Evolutionary conservation across 2,113 vertebrate species (phyloP), one percentile per base, ranked within the genome.

Genomic region (Petaurus breviceps): DNA sequence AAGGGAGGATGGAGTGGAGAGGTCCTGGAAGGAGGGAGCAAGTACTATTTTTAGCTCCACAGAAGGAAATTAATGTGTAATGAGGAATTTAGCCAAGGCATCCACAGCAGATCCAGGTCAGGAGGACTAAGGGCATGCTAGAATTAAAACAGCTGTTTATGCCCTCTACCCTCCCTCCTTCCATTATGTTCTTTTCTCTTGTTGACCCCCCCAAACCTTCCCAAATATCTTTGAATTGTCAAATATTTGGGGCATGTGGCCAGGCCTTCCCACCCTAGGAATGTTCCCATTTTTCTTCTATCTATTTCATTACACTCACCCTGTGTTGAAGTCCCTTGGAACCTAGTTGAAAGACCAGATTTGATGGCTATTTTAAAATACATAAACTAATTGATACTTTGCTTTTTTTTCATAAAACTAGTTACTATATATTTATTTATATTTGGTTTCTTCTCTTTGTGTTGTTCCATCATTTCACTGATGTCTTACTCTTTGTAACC

Each of bases 21-120:
- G 68, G 68, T 84, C 68, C n/a, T 84, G n/a, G 7, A 84, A 84
- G 68, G 68, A 84, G 19, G 7, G 68, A 84, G 37, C 23, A 28
- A 84, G 19, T 43, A 6, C 68, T 84, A 84, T 84, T 84, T 84
- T 84, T 84, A 84, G 68, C 19, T 84, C 68, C n/a, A 23, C 68
- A 84, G 68, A 84, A 84, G n/a, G n/a, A 84, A 84, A 84, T 84
- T 84, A 84, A 84, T 84, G 68, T 84, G n/a, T 84, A 84, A 43
- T 43, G 68, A 84, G 68, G 61, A 77, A 77, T 77, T 77, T 77
- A n/a, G 37, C 61, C 37, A 19, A n/a, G 37, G 61, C 61, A 77
- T 77, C 37, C 37, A n/a, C 1, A 77, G 37, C 61, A 77, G 61
- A 77, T 23, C n/a, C n/a, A 84, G 37, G 68, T 84, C 68, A 84